Base-by-base conservation (phyloP, 2,888 invertebrate species). In the Agrilus biguttatus region DNA sequence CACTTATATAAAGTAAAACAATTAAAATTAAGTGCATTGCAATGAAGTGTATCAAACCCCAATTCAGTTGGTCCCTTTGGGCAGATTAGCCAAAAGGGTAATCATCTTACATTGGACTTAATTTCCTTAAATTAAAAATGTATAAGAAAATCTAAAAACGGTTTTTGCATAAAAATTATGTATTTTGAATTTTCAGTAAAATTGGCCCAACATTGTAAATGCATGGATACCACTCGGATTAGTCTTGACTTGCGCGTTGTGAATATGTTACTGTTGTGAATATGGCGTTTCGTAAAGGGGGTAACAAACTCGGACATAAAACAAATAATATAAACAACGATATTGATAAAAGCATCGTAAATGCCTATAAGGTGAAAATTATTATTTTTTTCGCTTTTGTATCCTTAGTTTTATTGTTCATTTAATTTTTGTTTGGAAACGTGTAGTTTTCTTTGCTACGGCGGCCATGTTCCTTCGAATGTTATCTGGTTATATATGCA, bases 241-340 rank as follows among this genome's bases (percentile, higher is more conserved):
- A 8, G 23, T 23, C 6, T n/a, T n/a, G 10, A 10, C 28, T 10
- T 40, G 13, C 23, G 39, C 14, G 39, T 37, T 8, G 35, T 39
- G 40, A 33, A 36, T 50, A 50, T 49, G 52, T 50, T 50, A 49
- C 47, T 51, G 43, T 57, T 61, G 61, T 62, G 62, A 65, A 63
- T 62, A 64, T 65, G 65, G 65, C 63, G 63, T 62, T 61, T 52
- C 56, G 57, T 53, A 62, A 60, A 55, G 63, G 62, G 55, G 61
- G 61, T 60, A 64, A 62, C 58, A 63, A 62, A 60, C 56, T 56
- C 51, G 59, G 58, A 57, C 60, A 56, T 58, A 57, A 55, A 57
- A 54, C 55, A 28, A 28, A 28, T 56, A 57, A 60, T 55, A 55
- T 59, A 58, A 60, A 60, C 58, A 59, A 55, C 56, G 59, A 61